Base-by-base conservation (phyloP, 2,888 invertebrate species). In the Agrotis ipsilon region DNA sequence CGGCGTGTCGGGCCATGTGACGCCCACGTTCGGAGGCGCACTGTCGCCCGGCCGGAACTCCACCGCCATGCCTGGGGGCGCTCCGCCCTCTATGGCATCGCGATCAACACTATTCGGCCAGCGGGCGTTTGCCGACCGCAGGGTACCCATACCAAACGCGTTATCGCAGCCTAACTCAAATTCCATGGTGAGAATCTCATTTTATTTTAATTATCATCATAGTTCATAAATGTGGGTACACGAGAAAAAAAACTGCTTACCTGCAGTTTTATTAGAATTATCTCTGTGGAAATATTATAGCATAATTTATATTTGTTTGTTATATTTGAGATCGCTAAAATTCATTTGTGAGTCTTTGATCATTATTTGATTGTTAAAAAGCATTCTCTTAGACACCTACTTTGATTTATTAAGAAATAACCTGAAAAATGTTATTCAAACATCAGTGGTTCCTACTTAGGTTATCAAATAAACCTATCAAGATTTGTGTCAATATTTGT, bases 111-210 rank as follows among this genome's bases (percentile, higher is more conserved):
- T 98, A 80, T 98, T 98, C 91, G 98, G 98, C 81, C 98, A 98
- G 94, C 97, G 98, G 91, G 97, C 98, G 81, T 98, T 98, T 92
- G 97, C 98, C 63, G 98, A 98, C 91, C 96, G 98, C 89, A 97
- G 98, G 94, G 97, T 97, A 89, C 96, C 96, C 69, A 97, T 97
- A 94, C 96, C 97, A 85, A 97, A 95, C 63, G 90, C 97, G 79
- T 93, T 97, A 91, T 96, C 96, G 86, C 96, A 96, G 89, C 92
- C 95, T 86, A 96, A 94, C 88, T 94, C 96, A 89, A 96, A 96
- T 93, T 94, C 96, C 83, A 96, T 96, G 96, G 96, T 96, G 81
- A 92, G 93, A 82, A 45, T 49, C 59, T 13, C 7, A 55, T 57
- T 68, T 72, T 39, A 5, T 46, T 49, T 27, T 60, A 1, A 43